Conservation (phyloP, 2,797 vertebrate species). For the Cossypha polioptera region DNA sequence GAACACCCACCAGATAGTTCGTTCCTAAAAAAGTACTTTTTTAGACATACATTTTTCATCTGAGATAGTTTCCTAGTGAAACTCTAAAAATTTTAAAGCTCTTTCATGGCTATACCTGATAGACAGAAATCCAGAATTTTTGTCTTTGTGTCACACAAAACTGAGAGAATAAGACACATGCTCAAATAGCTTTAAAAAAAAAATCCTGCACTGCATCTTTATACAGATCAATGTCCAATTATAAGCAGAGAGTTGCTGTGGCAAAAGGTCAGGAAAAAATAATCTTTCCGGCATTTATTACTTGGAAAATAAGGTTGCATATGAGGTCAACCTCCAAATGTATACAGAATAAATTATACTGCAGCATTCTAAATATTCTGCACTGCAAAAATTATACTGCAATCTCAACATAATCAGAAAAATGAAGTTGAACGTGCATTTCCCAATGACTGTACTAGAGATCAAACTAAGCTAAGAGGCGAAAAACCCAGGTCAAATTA, state of each 20-base stretch:
- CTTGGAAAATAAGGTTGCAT: conserved; percentile 67
- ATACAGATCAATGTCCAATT: conserved; percentile 69
- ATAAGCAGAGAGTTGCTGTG: conserved; percentile 44
- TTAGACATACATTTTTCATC: neutral
- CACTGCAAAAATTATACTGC: conserved; percentile 19
- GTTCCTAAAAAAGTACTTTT: neutral
- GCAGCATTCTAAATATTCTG: conserved; percentile 52
- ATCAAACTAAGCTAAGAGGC: conserved; percentile 51
- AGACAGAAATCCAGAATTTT: neutral
- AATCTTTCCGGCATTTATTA: conserved; percentile 59
- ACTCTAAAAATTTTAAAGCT: neutral
- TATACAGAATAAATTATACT: conserved; percentile 69
- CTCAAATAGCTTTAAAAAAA: neutral
- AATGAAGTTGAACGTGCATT: conserved; percentile 63
- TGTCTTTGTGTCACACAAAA: neutral
- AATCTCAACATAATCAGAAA: conserved; percentile 63
- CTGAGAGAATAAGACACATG: neutral
- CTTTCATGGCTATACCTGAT: neutral
- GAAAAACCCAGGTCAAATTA: conserved; percentile 48
- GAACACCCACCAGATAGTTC: neutral
- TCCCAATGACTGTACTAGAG: conserved; percentile 59
- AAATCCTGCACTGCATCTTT: conserved; percentile 5
- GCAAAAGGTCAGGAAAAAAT: conserved; percentile 54
- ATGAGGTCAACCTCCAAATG: conserved; percentile 75
- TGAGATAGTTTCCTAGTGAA: neutral